Conservation (phyloP, 2,797 vertebrate species). For the Melanitta fusca region DNA sequence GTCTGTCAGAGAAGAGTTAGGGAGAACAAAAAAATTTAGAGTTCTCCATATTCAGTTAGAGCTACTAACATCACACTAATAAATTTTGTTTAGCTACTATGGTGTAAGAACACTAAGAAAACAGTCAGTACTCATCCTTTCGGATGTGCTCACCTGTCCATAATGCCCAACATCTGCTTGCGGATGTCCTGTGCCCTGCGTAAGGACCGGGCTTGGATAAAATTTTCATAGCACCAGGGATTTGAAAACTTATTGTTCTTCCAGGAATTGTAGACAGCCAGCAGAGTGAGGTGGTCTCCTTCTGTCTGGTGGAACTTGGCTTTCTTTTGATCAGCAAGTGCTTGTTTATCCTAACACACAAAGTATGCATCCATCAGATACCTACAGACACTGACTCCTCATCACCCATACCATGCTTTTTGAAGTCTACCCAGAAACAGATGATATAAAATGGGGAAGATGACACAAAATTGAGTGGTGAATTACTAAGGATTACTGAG, state of each 20-base stretch:
- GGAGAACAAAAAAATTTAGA: not conserved
- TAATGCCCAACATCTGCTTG: slow-evolving; percentile 99
- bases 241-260: slow-evolving; percentile 99
- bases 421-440: not conserved
- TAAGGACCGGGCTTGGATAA: slow-evolving; percentile 96
- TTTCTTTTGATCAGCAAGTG: slow-evolving; percentile 97
- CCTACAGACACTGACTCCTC: not conserved
- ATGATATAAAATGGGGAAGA: not conserved
- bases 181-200: slow-evolving; percentile 96
- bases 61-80: not conserved
- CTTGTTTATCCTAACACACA: slow-evolving; percentile 92
- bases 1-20: slow-evolving; percentile 75
- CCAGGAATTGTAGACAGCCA: slow-evolving; percentile 99
- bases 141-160: slow-evolving; percentile 88
- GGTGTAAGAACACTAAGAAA: not conserved
- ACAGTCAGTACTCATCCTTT: not conserved
- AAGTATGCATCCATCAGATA: rapidly evolving
- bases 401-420: not conserved
- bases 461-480: not conserved
- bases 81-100: not conserved
- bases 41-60: not conserved
- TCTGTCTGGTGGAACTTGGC: slow-evolving; percentile 98
- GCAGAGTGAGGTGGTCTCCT: slow-evolving; percentile 95
- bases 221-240: slow-evolving; percentile 99
- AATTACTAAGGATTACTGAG: not conserved